Evolutionary conservation across 1,140 invertebrate species (phyloP), one percentile per base, ranked within the genome.

Genomic region (Temnothorax longispinosus): DNA sequence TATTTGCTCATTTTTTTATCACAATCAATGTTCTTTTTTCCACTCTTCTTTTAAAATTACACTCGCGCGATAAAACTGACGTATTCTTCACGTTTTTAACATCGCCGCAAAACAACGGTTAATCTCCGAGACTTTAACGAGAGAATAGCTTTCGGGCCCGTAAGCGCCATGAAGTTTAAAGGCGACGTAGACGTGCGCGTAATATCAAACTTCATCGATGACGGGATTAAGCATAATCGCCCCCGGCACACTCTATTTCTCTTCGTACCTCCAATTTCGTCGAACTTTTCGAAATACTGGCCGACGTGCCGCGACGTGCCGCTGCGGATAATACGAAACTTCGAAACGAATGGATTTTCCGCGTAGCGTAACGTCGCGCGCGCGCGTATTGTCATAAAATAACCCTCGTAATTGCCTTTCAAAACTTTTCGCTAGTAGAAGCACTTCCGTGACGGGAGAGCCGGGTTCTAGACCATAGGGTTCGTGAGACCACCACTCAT

Each of bases 121-220:
- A 84, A 84, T 62, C 80, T 52, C 13, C 54, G 80, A 27, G 69
- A 81, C 80, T 84, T 84, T 47, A 84, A 84, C 69, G 56, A 18
- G 67, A 81, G 80, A 84, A 75, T 84, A 84, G 80, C 54, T 84
- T 47, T 54, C 69, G 13, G 80, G 52, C 18, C 75, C 41, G 69
- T 60, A 75, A 74, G 67, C 52, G 69, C 69, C 32, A 60, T 35
- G 27, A 84, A 84, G 80, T 84, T 81, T 75, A 62, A 75, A 60
- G 54, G n/a, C 54, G 80, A 84, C 69, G 65, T 72, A 67, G 78
- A 82, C 65, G 80, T 84, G 80, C 80, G 44, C 80, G 80, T 84
- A 84, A 84, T 84, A 84, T 84, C 80, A 84, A 84, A 84, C 80
- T 84, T 84, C 80, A 84, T 75, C 80, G 80, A 84, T 84, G 80